Conservation (phyloP, 2,888 invertebrate species). For the Oxystoma pomonae region DNA sequence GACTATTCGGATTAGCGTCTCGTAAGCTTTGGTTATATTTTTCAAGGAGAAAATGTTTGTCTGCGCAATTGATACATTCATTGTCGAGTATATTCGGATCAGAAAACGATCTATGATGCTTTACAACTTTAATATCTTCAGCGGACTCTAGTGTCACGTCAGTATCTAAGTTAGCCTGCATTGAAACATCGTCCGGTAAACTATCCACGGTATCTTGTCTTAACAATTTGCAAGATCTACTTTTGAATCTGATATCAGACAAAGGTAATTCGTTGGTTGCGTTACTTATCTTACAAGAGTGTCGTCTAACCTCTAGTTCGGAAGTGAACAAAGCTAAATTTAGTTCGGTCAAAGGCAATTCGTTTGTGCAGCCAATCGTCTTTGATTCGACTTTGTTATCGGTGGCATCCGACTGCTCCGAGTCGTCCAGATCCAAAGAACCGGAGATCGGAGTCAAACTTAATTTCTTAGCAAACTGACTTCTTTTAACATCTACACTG, state of each 20-base stretch:
- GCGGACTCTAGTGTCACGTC: slow-evolving; percentile 34
- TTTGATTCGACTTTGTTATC: slow-evolving; percentile 29
- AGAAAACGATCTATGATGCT: slow-evolving; percentile 42
- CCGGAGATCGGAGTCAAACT: slow-evolving; percentile 43
- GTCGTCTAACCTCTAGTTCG: slow-evolving; percentile 29
- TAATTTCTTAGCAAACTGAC: slow-evolving; percentile 7
- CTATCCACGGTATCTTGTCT: slow-evolving; percentile 35
- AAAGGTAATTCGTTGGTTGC: slow-evolving; percentile 42
- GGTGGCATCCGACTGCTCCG: slow-evolving; percentile 13
- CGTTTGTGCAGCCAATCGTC: slow-evolving; percentile 61
- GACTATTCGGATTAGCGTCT: slow-evolving; percentile 21
- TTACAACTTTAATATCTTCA: slow-evolving; percentile 19
- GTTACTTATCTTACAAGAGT: slow-evolving; percentile 34
- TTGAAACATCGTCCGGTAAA: slow-evolving; percentile 35
- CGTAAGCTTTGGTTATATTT: slow-evolving; percentile 34
- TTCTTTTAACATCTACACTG: not conserved
- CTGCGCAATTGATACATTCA: slow-evolving; percentile 30
- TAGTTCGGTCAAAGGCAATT: slow-evolving; percentile 58
- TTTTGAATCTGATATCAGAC: slow-evolving; percentile 38
- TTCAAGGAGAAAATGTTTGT: slow-evolving; percentile 33
- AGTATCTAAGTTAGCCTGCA: slow-evolving; percentile 40
- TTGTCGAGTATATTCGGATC: slow-evolving; percentile 45
- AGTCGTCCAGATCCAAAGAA: slow-evolving; percentile 40
- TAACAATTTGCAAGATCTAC: slow-evolving; percentile 25
- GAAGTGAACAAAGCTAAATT: slow-evolving; percentile 45